These are phyloP conservation scores for Aphrophora alni DNA, from an alignment of 2,888 invertebrate genomes.

Conservation along the genomic window DNA sequence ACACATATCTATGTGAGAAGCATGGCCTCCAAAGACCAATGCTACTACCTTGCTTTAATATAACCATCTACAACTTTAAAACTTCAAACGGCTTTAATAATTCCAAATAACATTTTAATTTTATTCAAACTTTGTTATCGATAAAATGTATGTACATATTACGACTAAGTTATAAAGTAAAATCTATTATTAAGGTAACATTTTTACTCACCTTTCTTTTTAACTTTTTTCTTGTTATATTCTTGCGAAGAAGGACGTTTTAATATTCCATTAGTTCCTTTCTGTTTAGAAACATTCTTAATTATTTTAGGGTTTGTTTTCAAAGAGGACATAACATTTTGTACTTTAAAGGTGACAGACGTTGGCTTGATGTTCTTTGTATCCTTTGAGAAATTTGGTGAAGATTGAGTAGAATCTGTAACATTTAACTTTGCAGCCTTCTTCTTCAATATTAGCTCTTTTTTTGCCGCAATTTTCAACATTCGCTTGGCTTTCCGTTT, in stretches of 20 bases:
- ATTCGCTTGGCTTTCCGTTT: slow-evolving; percentile 69
- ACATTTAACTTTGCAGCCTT: slow-evolving; percentile 36
- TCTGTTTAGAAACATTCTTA: not conserved
- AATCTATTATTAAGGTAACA: no score
- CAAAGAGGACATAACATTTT: not conserved
- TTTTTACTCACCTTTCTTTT: slow-evolving; percentile 51
- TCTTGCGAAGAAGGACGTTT: slow-evolving; percentile 41
- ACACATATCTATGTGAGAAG: no score
- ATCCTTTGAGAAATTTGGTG: not conserved
- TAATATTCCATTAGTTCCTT: not conserved
- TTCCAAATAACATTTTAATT: no score
- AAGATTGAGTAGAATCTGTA: not conserved
- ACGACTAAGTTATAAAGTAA: no score
- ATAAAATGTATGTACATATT: no score
- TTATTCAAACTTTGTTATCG: no score
- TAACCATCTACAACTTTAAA: no score
- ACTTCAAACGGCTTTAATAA: no score
- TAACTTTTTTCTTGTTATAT: slow-evolving; percentile 57
- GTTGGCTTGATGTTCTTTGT: not conserved
- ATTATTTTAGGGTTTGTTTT: not conserved
- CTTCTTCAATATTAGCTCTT: slow-evolving; percentile 57
- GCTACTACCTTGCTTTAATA: no score
- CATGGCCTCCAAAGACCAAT: no score
- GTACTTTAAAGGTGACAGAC: not conserved
- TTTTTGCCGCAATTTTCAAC: slow-evolving; percentile 62